Percentiles rank a stretch among this genome's conserved stretches.
Evolutionary conservation across 1,140 invertebrate genomes (phyloP).

Genomic region (Euwallacea fornicatus): DNA sequence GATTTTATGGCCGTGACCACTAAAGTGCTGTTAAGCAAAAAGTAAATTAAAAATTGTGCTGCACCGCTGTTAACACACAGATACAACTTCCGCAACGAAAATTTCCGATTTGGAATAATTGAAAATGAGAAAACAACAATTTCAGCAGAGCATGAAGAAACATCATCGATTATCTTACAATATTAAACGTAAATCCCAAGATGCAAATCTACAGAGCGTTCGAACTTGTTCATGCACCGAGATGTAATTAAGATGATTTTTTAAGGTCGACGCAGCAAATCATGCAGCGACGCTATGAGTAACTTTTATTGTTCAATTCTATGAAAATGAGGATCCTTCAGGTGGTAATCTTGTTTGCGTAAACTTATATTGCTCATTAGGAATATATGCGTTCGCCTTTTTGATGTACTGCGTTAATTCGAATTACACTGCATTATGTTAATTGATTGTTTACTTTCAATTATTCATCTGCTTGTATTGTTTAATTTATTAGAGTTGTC

Average conservation of each 20-base stretch:
- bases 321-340: conserved; percentile 26
- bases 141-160: conserved; percentile 9
- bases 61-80: too few relatives aligned
- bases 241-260: conserved; percentile 25
- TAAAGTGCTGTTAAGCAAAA: too few relatives aligned
- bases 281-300: conserved; percentile 21
- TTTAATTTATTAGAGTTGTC: too few relatives aligned
- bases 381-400: not conserved
- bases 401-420: not conserved
- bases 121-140: not conserved
- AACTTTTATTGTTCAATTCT: conserved; percentile 24
- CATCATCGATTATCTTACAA: conserved; percentile 13
- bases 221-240: not conserved
- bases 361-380: not conserved
- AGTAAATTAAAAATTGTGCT: too few relatives aligned
- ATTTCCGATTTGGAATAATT: too few relatives aligned
- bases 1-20: too few relatives aligned
- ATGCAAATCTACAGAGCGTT: conserved; percentile 10
- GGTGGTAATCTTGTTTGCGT: conserved; percentile 16
- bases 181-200: not conserved
- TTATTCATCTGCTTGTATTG: too few relatives aligned
- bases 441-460: conserved; percentile 1
- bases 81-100: too few relatives aligned
- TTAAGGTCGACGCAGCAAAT: conserved; percentile 18
- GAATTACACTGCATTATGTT: not conserved